Percentiles rank a stretch among this genome's conserved stretches.
phyloP scores from a whole-genome alignment of 2,888 invertebrate genomes.

The Penaeus monodon region DNA sequence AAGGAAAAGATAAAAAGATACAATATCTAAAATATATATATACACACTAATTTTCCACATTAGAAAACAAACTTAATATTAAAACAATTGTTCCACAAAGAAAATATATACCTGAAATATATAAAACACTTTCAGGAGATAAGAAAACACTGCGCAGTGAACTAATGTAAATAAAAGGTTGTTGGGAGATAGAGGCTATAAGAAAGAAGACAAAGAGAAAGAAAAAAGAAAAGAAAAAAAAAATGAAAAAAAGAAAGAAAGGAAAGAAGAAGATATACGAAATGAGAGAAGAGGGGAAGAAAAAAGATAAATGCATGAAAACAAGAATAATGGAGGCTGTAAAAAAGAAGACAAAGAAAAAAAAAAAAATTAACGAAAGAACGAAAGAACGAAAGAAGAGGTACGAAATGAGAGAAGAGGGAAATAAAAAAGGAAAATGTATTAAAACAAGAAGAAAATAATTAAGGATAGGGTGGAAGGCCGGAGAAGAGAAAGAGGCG shows the following conservation, averaged over 20 bases:
- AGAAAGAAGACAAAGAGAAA: conserved; percentile 40
- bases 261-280: background rate
- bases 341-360: background rate
- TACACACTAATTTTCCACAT: no score
- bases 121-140: background rate
- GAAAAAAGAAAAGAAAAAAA: conserved; percentile 33
- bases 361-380: background rate
- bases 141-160: background rate
- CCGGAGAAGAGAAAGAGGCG: no score
- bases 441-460: background rate
- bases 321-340: conserved; percentile 3
- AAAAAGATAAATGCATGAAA: background rate
- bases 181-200: background rate
- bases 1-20: no score
- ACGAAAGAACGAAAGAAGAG: background rate
- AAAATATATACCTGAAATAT: no score
- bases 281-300: conserved; percentile 6
- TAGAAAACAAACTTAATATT: no score
- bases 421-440: background rate
- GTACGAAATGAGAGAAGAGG: background rate
- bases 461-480: no score
- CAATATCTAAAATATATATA: no score
- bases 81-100: no score
- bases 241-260: background rate
- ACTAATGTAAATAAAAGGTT: no score